Base-by-base conservation (phyloP, 2,888 invertebrate species). In the Drosophila sordidapex region DNA sequence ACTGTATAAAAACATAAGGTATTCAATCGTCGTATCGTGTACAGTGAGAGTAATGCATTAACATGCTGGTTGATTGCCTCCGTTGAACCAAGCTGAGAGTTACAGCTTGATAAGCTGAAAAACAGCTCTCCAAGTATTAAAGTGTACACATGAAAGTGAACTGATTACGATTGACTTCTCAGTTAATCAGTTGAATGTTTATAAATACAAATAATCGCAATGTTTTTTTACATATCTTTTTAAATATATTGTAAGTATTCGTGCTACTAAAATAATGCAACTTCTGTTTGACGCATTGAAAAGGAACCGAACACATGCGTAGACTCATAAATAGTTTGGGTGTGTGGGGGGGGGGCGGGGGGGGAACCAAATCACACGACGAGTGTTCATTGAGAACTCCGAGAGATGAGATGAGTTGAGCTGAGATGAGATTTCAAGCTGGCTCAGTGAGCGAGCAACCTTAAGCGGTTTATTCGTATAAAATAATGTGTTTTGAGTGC, bases 401-500 rank as follows among this genome's bases (percentile, higher is more conserved):
- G 56, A 52, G 60, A 60, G 60, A 69, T 74, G 63, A 70, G 35
- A 60, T 52, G 27, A 8, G 25, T 25, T 15, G 25, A 15, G 25
- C 46, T 25, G 25, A 70, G 53, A 57, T 52, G 35, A 48, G 58
- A 33, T 68, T 15, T 38, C 29, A 31, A 46, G 13, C 48, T 35
- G 43, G 21, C 54, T 13, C 43, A 43, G 53, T 11, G 25, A 46
- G 43, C 21, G n/a, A 40, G n/a, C 40, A 40, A n/a, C 25, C 38
- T 48, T 49, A 15, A 5, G 25, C 46, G 3, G 21, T 36, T 21
- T 43, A 4, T 48, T 18, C 36, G 18, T 76, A 68, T 81, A 81
- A 79, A 76, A 58, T 29, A 57, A 13, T 25, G 58, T 31, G 76
- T 21, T 58, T 25, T 38, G 52, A 67, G 73, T 58, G 46, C 49